Base-by-base conservation (phyloP, 2,797 vertebrate genomes). In the Lateolabrax maculatus region DNA sequence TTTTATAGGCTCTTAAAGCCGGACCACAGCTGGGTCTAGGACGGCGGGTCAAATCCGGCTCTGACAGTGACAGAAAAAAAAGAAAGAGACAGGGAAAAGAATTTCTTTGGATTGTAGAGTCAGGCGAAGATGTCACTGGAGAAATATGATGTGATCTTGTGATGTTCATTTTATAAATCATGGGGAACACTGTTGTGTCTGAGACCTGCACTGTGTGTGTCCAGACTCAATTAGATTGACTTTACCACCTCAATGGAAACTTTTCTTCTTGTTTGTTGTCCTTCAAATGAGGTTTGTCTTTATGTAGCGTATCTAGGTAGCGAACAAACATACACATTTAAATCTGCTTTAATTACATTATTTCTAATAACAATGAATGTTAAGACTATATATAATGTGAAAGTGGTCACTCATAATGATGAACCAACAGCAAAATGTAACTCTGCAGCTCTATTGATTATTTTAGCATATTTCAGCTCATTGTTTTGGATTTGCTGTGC, bases 1-100 rank as follows among this genome's bases (percentile, higher is more conserved):
- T 63, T 91, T 90, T 71, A 89, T 70, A 60, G 75, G 46, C 64
- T 79, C 79, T 66, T 86, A 79, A 88, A 88, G 70, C 51, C 18
- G 7, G 68, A 79, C 61, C 68, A 73, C 74, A 61, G 86, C 87
- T 80, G 75, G 55, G 76, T 58, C 69, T 41, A 74, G 65, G 53
- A 80, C 53, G 9, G 25, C 1, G 9, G 80, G 68, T 87, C 77
- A 80, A 73, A 77, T 51, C 55, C 1, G 8, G 57, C 62, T 51
- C 75, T 56, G 52, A 79, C 55, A 61, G 27, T 39, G 25, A 48
- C 6, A 11, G 15, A 43, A 43, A 48, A 27, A 82, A 44, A 18
- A 27, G 43, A 55, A 74, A 55, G 37, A 44, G 18, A 39, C 1
- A 6, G 2, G 21, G 64, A 48, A 63, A 81, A 75, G 19, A 46